Base-by-base conservation (phyloP, 2,888 invertebrate genomes). In the Beris chalybata region DNA sequence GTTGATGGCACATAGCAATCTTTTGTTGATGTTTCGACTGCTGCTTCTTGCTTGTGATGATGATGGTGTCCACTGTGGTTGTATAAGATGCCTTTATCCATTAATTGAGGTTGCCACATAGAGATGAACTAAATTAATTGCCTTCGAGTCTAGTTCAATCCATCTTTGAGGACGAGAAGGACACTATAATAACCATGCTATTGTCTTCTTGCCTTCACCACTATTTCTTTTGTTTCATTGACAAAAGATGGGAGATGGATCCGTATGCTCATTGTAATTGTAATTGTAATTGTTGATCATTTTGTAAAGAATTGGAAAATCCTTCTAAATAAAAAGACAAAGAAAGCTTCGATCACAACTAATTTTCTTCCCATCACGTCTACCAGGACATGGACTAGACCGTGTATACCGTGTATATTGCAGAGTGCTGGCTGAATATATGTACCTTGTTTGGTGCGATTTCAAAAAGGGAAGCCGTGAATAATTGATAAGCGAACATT, bases 81-180 rank as follows among this genome's bases (percentile, higher is more conserved):
- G 9, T 38, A 38, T 38, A 38, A 7, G 61, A 50, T 31, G 43
- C 12, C 52, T 61, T 61, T 44, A 38, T 29, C 32, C 61, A 61
- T 61, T 61, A 61, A 61, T 61, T 61, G 61, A 43, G 50, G 52
- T 61, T 47, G 38, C 61, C 38, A 38, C 50, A 61, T 38, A 29
- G 38, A 13, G 61, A 61, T 22, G 38, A 61, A 52, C 32, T 52
- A 61, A 61, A 61, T 61, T 61, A 61, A 61, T 61, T 61, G 61
- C 61, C 61, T 61, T 61, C 50, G 22, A 50, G 52, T 61, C 61
- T 38, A 61, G 32, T 61, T 50, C 61, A 61, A 61, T 52, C 31
- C 48, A 22, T 44, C n/a, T 54, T 12, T 31, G 29, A 22, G 22
- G 22, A n/a, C 11, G 9, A 9, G 38, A 38, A 38, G 38, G 38